These are phyloP conservation scores for Cynopterus sphinx DNA, from an alignment of 2,797 vertebrate species.

Conservation along the genomic window DNA sequence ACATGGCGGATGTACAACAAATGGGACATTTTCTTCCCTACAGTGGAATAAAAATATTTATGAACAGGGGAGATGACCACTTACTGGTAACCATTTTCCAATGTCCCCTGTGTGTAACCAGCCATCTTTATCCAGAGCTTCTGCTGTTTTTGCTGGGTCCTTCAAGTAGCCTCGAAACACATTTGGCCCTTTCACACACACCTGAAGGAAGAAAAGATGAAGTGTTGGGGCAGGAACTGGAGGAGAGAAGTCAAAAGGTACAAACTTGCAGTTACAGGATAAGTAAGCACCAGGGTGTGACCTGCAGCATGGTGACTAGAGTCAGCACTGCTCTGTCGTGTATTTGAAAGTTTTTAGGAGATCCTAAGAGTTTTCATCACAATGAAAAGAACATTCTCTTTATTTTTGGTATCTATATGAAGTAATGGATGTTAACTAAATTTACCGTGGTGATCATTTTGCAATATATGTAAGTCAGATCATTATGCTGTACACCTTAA, in stretches of 20 bases:
- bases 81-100: constrained; percentile 97
- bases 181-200: constrained; percentile 96
- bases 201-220: constrained; percentile 81
- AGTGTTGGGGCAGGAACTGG: background rate
- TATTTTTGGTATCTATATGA: background rate
- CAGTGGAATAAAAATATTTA: background rate
- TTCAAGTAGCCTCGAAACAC: constrained; percentile 96
- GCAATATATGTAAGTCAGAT: background rate
- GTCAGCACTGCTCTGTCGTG: background rate
- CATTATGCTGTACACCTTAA: background rate
- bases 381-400: too few species aligned
- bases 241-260: background rate
- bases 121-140: constrained; percentile 93
- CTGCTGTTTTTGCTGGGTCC: constrained; percentile 93
- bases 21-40: accelerated
- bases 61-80: constrained; percentile 35
- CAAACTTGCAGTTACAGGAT: too few species aligned
- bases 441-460: background rate
- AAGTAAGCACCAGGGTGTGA: background rate
- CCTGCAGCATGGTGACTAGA: accelerated
- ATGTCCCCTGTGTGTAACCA: constrained; percentile 99
- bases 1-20: too few species aligned
- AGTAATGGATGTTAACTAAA: background rate
- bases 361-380: too few species aligned
- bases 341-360: background rate